Evolutionary conservation across 1,140 invertebrate species (phyloP).

Genomic region (Ctenoplectra terminalis): DNA sequence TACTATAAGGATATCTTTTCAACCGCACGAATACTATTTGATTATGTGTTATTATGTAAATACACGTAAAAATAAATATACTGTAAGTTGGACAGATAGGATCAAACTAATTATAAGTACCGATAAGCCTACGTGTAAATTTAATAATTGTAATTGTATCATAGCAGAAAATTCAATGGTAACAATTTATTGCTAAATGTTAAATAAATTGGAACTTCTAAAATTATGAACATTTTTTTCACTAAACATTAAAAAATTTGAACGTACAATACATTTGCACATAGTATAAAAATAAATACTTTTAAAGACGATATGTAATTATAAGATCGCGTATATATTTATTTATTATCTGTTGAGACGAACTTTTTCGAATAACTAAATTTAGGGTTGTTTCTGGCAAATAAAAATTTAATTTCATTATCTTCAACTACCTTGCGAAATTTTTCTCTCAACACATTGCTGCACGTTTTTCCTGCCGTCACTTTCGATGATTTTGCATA

Average conservation of each 20-base stretch:
- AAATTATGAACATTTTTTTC: background rate
- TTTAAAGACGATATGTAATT: background rate
- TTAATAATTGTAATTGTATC: slow-evolving; percentile 13
- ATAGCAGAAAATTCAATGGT: background rate
- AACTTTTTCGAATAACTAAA: background rate
- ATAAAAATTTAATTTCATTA: background rate
- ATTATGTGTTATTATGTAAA: slow-evolving; percentile 33
- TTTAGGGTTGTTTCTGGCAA: background rate
- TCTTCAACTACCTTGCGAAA: too few relatives aligned
- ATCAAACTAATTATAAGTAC: slow-evolving; percentile 19
- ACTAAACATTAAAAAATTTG: background rate
- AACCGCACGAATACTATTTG: background rate
- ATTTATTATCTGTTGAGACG: background rate
- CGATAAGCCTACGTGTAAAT: background rate
- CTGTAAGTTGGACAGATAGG: slow-evolving; percentile 15
- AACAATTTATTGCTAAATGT: background rate
- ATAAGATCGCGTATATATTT: background rate
- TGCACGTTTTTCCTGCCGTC: background rate
- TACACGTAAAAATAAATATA: slow-evolving; percentile 7
- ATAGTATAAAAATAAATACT: background rate
- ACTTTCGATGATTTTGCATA: slow-evolving; percentile 66
- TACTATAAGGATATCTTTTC: background rate
- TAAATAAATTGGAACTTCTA: background rate
- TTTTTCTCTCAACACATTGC: background rate
- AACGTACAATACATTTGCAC: background rate